Evolutionary conservation across 2,797 vertebrate genomes (phyloP), one percentile per base, ranked within the genome.

Genomic region (Mallotus villosus): DNA sequence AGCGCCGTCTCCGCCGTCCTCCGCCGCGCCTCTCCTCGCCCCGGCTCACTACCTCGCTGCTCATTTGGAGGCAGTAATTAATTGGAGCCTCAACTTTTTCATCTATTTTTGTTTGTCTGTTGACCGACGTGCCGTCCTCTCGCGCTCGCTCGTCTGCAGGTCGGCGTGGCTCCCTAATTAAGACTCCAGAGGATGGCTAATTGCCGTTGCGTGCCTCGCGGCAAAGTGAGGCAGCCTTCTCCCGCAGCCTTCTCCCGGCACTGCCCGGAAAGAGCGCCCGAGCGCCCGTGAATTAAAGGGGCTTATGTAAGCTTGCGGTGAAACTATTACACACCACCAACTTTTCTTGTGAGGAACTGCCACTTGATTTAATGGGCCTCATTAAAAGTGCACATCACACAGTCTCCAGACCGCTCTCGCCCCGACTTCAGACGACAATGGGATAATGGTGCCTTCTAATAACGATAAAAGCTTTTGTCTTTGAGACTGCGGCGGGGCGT

Each of bases 111-210:
- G 89, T 92, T 91, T 91, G 85, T 88, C 88, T 93, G 91, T 90
- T 92, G 92, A 92, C 92, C 90, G 89, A 92, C 86, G 82, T 86
- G 81, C 85, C 86, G 91, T 89, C 90, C 88, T 92, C 89, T 85
- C 82, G 81, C 79, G 77, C 83, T 70, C n/a, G n/a, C 80, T 79
- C 88, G 71, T 92, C 91, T 91, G 82, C 89, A 89, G 92, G 91
- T 93, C 90, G 87, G 90, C 85, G 86, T 84, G 86, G 88, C 87
- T 92, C 74, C 83, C 90, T 93, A 93, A 93, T 93, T 91, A 93
- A 92, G 91, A 93, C 92, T 93, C 92, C 90, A 93, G 92, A 93
- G 92, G 90, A 90, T 60, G 77, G 79, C 88, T 93, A 93, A 92
- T 93, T 92, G 91, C 90, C 77, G 88, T 90, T 91, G 89, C 90